A percentile compares a stretch with the other conserved stretches of the same genome.
These are phyloP conservation scores for Telmatherina bonti DNA, from an alignment of 2,797 vertebrate species.

Conservation along the genomic window DNA sequence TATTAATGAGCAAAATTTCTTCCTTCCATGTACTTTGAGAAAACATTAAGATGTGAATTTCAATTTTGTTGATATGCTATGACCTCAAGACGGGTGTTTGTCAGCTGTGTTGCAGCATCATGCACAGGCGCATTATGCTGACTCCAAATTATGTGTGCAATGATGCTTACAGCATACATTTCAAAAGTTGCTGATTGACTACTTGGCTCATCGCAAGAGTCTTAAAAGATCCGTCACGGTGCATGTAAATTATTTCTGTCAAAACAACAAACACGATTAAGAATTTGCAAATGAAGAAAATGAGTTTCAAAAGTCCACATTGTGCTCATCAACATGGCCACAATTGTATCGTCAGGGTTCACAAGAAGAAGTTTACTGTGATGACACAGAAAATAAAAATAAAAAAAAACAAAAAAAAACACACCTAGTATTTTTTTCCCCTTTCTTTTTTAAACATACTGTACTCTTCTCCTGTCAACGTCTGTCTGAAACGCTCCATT, in stretches of 20 bases:
- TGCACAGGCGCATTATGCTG: conserved; percentile 43
- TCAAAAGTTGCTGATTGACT: conserved; percentile 48
- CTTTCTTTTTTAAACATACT: background rate
- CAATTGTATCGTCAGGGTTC: background rate
- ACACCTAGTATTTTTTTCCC: background rate
- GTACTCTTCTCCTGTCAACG: background rate
- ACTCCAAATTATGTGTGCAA: conserved; percentile 55
- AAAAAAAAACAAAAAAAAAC: too few relatives aligned
- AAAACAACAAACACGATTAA: conserved; percentile 15
- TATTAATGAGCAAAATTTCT: conserved; percentile 22
- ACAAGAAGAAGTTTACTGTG: background rate
- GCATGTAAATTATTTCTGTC: conserved; percentile 37
- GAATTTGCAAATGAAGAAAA: conserved; percentile 19
- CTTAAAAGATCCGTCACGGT: conserved; percentile 13
- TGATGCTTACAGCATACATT: conserved; percentile 64
- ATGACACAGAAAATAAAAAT: background rate
- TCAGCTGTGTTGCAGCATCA: conserved; percentile 33
- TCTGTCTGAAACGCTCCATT: background rate
- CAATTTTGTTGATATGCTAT: conserved; percentile 53
- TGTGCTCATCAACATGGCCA: background rate
- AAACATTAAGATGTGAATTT: conserved; percentile 47
- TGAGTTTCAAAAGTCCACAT: background rate
- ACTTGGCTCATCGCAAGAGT: conserved; percentile 33
- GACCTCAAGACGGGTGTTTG: conserved; percentile 21
- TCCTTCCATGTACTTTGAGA: background rate